Base-by-base conservation (phyloP, 2,113 vertebrate genomes). In the Leiothrix lutea region DNA sequence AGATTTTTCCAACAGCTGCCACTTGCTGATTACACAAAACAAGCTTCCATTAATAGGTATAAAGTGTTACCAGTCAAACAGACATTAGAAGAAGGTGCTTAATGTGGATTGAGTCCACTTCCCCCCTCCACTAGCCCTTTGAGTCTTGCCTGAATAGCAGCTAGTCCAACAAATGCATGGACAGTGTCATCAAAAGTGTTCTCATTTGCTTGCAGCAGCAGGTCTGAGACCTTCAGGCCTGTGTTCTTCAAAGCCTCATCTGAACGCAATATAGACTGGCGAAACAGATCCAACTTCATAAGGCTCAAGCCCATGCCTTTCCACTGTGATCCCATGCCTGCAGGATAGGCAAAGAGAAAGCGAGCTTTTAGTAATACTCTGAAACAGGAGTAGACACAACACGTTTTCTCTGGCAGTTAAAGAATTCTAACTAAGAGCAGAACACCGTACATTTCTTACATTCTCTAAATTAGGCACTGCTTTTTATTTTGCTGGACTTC, bases 261-360 rank as follows among this genome's bases (percentile, higher is more conserved):
- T 0, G 99, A 99, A 14, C 98, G 98, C 95, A 99, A 62, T 80
- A 99, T 98, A 56, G 99, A 99, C 53, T 98, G 97, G 3, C 94
- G 98, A 95, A 99, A 99, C 85, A 98, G 81, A 44, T 96, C 96
- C 79, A 99, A 83, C 81, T 98, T 98, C 99, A 99, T 99, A 22
- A 99, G 98, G 86, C 98, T 98, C 44, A 98, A 95, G 22, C 99
- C 99, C 99, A 99, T 99, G 1, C 99, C 98, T 1, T 97, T 97
- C 99, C 99, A 99, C 96, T 99, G 99, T 0, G 99, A 97, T 31
- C 99, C 99, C 99, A 99, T 99, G 51, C 99, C 99, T 99, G 96
- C 13, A 35, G 42, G 47, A 45, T 4, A 44, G 82, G 11, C 20
- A 88, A 58, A 14, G 42, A 78, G 78, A 78, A 81, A 22, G 25